Percentiles rank a stretch among this genome's conserved stretches.
phyloP scores from a whole-genome alignment of 2,888 invertebrate species.

The Epirrhoe tristata region DNA sequence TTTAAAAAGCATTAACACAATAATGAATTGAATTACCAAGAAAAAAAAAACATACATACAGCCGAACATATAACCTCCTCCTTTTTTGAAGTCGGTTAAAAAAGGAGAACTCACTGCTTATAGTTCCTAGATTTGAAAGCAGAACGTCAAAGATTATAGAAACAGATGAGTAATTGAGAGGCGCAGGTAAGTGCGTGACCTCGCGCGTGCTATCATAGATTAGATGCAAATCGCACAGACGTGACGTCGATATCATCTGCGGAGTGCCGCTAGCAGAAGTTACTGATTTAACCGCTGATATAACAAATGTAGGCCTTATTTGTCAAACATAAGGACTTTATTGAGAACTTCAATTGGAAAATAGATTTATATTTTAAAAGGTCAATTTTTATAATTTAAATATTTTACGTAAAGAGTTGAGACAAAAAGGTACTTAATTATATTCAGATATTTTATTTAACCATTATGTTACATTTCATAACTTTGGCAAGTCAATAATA shows the following conservation, averaged over 20 bases:
- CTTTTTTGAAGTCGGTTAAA: no score
- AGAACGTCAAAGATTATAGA: conserved; percentile 35
- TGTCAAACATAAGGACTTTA: neutral
- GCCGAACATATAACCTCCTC: no score
- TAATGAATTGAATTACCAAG: no score
- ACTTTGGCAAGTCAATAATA: no score
- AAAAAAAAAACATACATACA: no score
- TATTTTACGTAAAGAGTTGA: no score
- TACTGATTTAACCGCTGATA: neutral
- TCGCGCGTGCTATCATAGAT: conserved; percentile 44
- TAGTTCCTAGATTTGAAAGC: conserved; percentile 5
- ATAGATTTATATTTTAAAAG: neutral
- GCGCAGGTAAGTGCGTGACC: conserved; percentile 33
- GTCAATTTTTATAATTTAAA: no score
- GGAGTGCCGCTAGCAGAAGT: conserved; percentile 8
- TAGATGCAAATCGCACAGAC: conserved; percentile 45
- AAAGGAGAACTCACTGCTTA: no score
- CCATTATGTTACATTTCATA: no score
- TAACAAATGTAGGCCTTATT: neutral
- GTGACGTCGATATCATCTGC: conserved; percentile 46
- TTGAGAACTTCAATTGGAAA: neutral
- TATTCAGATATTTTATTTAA: no score
- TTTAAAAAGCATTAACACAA: no score
- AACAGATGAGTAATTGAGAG: conserved; percentile 43
- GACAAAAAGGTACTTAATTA: no score